Percentiles rank a stretch among this genome's conserved stretches.
phyloP scores from a whole-genome alignment of 2,888 invertebrate genomes.

The Drosophila nigricruria region DNA sequence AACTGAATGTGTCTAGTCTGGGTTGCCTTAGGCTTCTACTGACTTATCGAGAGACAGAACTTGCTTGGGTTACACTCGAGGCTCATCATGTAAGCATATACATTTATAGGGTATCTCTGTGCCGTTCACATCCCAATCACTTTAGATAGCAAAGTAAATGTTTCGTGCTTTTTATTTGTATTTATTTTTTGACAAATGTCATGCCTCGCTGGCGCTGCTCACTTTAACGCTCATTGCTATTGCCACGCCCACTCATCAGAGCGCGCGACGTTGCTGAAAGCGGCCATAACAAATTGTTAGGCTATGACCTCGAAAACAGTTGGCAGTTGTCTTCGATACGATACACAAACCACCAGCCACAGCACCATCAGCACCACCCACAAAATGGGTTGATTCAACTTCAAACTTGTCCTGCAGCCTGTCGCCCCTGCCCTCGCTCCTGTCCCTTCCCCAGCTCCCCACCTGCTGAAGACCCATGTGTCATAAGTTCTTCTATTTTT shows the following conservation, averaged over 20 bases:
- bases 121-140: neutral
- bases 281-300: slow-evolving; percentile 77
- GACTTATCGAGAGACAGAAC: no score
- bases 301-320: slow-evolving; percentile 80
- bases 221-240: slow-evolving; percentile 79
- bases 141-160: neutral
- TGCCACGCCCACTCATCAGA: slow-evolving; percentile 80
- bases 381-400: slow-evolving; percentile 49
- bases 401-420: slow-evolving; percentile 55
- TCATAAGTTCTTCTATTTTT: slow-evolving; percentile 24
- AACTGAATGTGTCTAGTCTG: neutral
- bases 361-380: slow-evolving; percentile 2
- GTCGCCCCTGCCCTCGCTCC: neutral
- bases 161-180: slow-evolving; percentile 3
- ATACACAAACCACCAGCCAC: neutral
- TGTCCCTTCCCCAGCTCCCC: neutral
- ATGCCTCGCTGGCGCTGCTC: slow-evolving; percentile 77
- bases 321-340: slow-evolving; percentile 75
- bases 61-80: no score
- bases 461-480: slow-evolving; percentile 12
- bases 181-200: slow-evolving; percentile 60
- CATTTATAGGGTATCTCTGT: slow-evolving; percentile 7
- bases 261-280: slow-evolving; percentile 41
- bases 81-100: neutral
- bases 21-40: no score